Evolutionary conservation across 2,797 vertebrate genomes (phyloP).

Genomic region (Spondyliosoma cantharus): DNA sequence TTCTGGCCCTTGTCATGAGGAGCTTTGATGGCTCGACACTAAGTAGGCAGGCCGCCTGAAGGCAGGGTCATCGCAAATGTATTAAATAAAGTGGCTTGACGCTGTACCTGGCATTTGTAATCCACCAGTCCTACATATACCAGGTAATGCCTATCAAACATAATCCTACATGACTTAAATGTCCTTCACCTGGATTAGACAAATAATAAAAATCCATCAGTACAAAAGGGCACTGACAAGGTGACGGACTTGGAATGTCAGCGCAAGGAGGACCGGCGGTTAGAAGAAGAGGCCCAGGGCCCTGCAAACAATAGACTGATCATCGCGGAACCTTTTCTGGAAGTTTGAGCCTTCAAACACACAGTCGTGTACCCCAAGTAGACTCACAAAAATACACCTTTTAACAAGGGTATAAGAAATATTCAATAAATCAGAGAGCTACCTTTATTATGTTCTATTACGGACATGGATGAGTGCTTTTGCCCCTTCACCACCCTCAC

Average conservation of each 20-base stretch:
- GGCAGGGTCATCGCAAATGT: slow-evolving; percentile 81
- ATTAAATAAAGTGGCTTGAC: slow-evolving; percentile 82
- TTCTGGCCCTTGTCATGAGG: slow-evolving; percentile 77
- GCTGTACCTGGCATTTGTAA: slow-evolving; percentile 83
- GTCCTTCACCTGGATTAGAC: slow-evolving; percentile 83
- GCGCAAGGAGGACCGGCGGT: slow-evolving; percentile 41
- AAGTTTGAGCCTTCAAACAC: background rate
- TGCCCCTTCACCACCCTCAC: background rate
- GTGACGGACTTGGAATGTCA: slow-evolving; percentile 75
- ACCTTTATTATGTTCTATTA: slow-evolving; percentile 18
- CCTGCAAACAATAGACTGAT: slow-evolving; percentile 29
- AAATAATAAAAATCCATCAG: slow-evolving; percentile 76
- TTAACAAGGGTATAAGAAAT: background rate
- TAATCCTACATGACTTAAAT: slow-evolving; percentile 86
- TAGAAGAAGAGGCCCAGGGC: slow-evolving; percentile 22
- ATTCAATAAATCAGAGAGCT: background rate
- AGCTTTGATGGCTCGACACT: slow-evolving; percentile 82
- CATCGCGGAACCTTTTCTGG: background rate
- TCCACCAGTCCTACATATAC: slow-evolving; percentile 84
- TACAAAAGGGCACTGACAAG: slow-evolving; percentile 79
- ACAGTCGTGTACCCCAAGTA: background rate
- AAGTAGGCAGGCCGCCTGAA: slow-evolving; percentile 81
- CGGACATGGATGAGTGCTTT: background rate
- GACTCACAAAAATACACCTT: background rate
- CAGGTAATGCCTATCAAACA: slow-evolving; percentile 84